Base-by-base conservation (phyloP, 2,797 vertebrate genomes). In the Mormyrops boulengeri region DNA sequence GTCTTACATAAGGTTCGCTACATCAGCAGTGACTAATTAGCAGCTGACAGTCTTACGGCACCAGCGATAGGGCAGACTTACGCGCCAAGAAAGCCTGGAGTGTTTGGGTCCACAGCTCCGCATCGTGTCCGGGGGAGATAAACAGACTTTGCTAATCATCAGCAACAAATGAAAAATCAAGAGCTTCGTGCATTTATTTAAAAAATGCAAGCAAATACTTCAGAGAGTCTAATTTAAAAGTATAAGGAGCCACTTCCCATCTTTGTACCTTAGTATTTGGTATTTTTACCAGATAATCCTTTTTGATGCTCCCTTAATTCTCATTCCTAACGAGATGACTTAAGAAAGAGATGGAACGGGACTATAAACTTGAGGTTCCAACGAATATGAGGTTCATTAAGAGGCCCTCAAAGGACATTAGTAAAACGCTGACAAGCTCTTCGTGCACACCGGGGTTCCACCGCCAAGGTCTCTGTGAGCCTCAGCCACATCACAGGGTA, bases 231-330 rank as follows among this genome's bases (percentile, higher is more conserved):
- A 44, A 80, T 80, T 80, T 80, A 34, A 80, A 80, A 41, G 19
- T 44, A 41, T 44, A 80, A 80, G 38, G 73, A 44, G 17, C 38
- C 6, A 34, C 9, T 47, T 80, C 41, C 73, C 14, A 1, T 80
- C 17, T 44, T n/a, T 47, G 30, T 73, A 47, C 73, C 41, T 41
- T 44, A 9, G 73, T 9, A 73, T 38, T 38, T 73, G 17, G 7
- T 80, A n/a, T 80, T 44, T 80, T 80, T 80, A 80, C 73, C 73
- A 80, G 34, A 80, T 41, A 80, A 80, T 80, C 73, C 73, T 41
- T 80, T 80, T 80, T 41, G 17, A 19, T 44, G 41, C 73, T 80
- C 5, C 41, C 73, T 41, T 80, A 80, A 80, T 80, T 80, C 73
- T 80, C 73, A 47, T 80, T 80, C 41, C 73, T 80, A 80, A 80